phyloP scores from a whole-genome alignment of 1,140 invertebrate genomes.

The Dermatophagoides farinae region DNA sequence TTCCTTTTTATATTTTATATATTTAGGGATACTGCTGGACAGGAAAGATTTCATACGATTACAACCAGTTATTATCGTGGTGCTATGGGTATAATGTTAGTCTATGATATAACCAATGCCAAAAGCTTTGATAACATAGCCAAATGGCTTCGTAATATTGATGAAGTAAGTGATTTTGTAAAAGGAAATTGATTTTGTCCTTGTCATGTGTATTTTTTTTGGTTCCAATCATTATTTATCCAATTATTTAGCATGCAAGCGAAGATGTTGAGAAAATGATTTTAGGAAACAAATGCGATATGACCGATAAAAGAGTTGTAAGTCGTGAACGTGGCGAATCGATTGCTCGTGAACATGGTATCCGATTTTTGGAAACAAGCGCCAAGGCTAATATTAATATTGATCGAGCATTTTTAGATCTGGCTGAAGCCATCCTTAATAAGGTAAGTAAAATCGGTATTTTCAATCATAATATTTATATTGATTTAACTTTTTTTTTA shows the following conservation, averaged over 20 bases:
- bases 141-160: slow-evolving; percentile 30
- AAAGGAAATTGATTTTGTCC: neutral
- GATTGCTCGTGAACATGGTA: slow-evolving; percentile 89
- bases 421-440: slow-evolving; percentile 85
- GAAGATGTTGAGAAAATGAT: slow-evolving; percentile 99
- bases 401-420: slow-evolving; percentile 83
- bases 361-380: slow-evolving; percentile 95
- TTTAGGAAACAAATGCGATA: slow-evolving; percentile 97
- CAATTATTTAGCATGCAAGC: slow-evolving; percentile 76
- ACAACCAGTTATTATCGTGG: slow-evolving; percentile 41
- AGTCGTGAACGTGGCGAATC: slow-evolving; percentile 66
- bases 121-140: slow-evolving; percentile 35
- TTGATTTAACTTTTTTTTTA: neutral
- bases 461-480: neutral
- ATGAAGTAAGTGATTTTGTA: slow-evolving; percentile 18
- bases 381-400: slow-evolving; percentile 96
- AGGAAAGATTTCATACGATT: slow-evolving; percentile 41
- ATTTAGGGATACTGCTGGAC: slow-evolving; percentile 37
- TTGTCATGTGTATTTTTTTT: neutral
- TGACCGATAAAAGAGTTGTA: slow-evolving; percentile 88
- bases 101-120: slow-evolving; percentile 34
- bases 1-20: slow-evolving; percentile 1
- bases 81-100: slow-evolving; percentile 34
- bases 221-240: neutral
- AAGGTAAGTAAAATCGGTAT: slow-evolving; percentile 30